Base-by-base conservation (phyloP, 2,797 vertebrate genomes). In the Adelosebastes latens region DNA sequence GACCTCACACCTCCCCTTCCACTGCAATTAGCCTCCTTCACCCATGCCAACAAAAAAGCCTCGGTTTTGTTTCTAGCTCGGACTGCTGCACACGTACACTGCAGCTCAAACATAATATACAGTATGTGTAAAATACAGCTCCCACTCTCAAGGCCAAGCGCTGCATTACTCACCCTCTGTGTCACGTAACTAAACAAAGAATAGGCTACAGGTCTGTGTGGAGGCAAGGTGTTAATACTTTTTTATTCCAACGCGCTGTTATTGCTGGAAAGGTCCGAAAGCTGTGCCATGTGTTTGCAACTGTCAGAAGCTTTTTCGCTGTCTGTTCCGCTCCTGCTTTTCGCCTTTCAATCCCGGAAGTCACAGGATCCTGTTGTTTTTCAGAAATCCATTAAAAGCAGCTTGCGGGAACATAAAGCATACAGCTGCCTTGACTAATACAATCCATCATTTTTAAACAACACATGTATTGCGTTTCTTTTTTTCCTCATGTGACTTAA, bases 121-220 rank as follows among this genome's bases (percentile, higher is more conserved):
- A 3, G 53, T 4, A 36, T 14, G 36, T 74, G 78, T 62, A 75
- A 79, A 80, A 79, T 55, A 34, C 63, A 72, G 79, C 84, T 65
- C 58, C 70, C 49, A 63, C 76, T n/a, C 74, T 53, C 85, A 88
- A 93, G 89, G 85, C 87, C 87, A 83, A 87, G 68, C 61, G 73
- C 75, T 14, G 83, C 87, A 87, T 92, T 89, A 85, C 87, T 92
- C 80, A 84, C 56, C 20, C 81, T 67, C 13, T 9, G 36, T 70
- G 53, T 77, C 84, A 77, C 8, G 9, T 72, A 76, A 76, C 80
- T 63, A 58, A 74, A 90, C 82, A 87, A 73, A 77, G 61, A 49
- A 55, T 10, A 52, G 49, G 49, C 49, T 52, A 18, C n/a, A 64
- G 63, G 71, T 70, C 58, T 77, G 64, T 59, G 74, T 53, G 56